Evolutionary conservation across 2,888 invertebrate species (phyloP), one percentile per base, ranked within the genome.

Genomic region (Hyalella azteca): DNA sequence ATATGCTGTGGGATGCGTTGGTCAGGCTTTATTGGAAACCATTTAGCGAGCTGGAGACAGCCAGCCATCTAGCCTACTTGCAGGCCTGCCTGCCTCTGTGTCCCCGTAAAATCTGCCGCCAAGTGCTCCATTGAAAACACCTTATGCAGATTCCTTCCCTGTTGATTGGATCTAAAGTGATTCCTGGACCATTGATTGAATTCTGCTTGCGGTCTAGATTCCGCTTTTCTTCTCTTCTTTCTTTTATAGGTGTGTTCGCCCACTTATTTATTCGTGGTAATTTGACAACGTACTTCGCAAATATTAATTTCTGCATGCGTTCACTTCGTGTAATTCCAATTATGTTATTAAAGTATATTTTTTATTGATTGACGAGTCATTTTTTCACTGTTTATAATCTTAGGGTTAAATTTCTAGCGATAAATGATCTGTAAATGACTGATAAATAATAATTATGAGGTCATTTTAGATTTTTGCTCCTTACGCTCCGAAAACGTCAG

Each of bases 121-220:
- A 66, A 66, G 29, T 66, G 36, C 66, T 36, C 66, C 66, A 66
- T 66, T 36, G 36, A 66, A 66, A 66, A 66, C 66, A 66, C 66
- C 36, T 66, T 66, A 66, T 66, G 66, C 66, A 66, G 29, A 66
- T 66, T 66, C 66, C 29, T 15, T 32, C 36, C 5, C 66, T 66
- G 66, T 66, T 66, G 66, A 13, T 36, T 36, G 36, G 13, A 66
- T 11, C 39, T 3, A 66, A 66, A 66, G 19, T 66, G 66, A 66
- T 66, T 66, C 66, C 66, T 66, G 19, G 13, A 11, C 45, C 15
- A 45, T 45, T 15, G 45, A 36, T 5, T 66, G 66, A 66, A 36
- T 66, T 66, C 11, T 22, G 39, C 36, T n/a, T n/a, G n/a, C 3
- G 11, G 32, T 29, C 0, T 1, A 19, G 32, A 15, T 32, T 45